Conservation (phyloP, 2,113 vertebrate species). For the Gymnobelideus leadbeateri region DNA sequence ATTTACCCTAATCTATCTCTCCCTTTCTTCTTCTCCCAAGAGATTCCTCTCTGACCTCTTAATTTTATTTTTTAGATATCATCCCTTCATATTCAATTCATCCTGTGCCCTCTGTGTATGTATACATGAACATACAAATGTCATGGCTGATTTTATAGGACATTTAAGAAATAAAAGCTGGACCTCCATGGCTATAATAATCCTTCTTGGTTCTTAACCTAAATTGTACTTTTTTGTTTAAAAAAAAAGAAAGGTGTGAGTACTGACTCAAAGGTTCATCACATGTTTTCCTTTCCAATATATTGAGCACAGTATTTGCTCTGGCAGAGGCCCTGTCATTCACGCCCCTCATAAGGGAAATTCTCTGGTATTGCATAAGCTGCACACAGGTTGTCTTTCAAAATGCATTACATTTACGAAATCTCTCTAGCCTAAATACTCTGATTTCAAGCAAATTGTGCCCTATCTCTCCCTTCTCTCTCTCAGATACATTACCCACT, state of each 20-base stretch:
- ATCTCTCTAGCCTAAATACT: not conserved
- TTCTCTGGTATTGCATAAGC: not conserved
- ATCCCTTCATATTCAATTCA: no score
- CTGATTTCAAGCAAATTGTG: not conserved
- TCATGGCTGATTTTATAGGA: no score
- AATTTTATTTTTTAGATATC: no score
- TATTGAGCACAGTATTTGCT: not conserved
- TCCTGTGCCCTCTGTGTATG: no score
- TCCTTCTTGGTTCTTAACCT: not conserved
- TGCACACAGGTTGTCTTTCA: not conserved
- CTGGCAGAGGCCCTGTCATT: not conserved
- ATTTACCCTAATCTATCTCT: no score
- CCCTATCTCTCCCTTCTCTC: not conserved
- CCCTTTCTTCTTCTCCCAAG: no score
- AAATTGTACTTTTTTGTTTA: not conserved
- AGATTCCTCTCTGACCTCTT: no score
- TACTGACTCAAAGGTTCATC: not conserved
- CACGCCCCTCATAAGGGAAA: not conserved
- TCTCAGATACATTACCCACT: not conserved
- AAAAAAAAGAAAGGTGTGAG: not conserved
- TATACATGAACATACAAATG: no score
- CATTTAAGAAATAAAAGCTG: no score
- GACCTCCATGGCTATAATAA: no score
- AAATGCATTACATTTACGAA: not conserved
- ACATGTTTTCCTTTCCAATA: not conserved